Evolutionary conservation across 2,888 invertebrate genomes (phyloP).

Genomic region (Lasioglossum pauxillum): DNA sequence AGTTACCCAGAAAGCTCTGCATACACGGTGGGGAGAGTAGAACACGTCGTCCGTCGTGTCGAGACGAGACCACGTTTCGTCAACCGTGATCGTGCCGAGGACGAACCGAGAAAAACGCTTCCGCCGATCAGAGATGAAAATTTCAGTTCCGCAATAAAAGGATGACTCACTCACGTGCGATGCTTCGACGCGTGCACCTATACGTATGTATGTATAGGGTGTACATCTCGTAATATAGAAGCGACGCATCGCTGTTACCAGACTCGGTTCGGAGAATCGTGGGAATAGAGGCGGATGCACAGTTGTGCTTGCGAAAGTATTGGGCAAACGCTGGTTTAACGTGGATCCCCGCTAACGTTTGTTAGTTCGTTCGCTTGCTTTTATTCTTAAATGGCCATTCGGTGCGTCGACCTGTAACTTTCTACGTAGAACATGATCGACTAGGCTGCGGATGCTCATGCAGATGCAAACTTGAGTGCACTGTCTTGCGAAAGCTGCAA

Average conservation of each 20-base stretch:
- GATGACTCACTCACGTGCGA: conserved; percentile 58
- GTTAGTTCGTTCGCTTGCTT: background rate
- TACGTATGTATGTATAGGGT: conserved; percentile 4
- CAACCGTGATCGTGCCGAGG: background rate
- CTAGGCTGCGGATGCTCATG: background rate
- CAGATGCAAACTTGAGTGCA: background rate
- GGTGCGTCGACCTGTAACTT: background rate
- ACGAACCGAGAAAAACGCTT: conserved; percentile 44
- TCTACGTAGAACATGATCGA: background rate
- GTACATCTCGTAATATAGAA: conserved; percentile 15
- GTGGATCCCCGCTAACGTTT: background rate
- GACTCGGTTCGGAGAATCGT: conserved; percentile 1
- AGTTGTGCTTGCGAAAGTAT: conserved; percentile 7
- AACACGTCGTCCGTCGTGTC: background rate
- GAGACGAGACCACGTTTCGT: conserved; percentile 5
- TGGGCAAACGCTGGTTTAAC: background rate
- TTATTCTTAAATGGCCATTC: conserved; percentile 9
- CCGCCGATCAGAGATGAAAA: conserved; percentile 47
- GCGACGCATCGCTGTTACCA: background rate
- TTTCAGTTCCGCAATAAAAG: conserved; percentile 50
- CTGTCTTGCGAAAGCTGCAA: background rate
- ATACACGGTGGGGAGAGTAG: background rate
- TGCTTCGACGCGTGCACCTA: conserved; percentile 26
- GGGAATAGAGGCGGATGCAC: background rate
- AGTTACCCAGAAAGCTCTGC: conserved; percentile 23